These are phyloP conservation scores for Drosophila pectinifera DNA, from an alignment of 1,140 invertebrate species.

Conservation along the genomic window DNA sequence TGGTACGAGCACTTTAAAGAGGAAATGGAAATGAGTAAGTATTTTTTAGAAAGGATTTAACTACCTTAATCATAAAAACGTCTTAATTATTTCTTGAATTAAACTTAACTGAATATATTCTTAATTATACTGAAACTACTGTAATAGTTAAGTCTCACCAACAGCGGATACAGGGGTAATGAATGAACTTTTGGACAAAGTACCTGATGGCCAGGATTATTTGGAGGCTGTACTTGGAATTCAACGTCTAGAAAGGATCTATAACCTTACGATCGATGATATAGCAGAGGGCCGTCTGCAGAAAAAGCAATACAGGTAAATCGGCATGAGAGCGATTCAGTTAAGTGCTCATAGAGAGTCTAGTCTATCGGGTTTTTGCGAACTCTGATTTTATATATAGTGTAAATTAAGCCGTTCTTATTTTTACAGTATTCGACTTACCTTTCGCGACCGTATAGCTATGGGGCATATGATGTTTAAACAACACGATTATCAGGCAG, in stretches of 20 bases:
- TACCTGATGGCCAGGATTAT: constrained; percentile 12
- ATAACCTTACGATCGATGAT: constrained; percentile 11
- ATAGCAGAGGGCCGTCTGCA: constrained; percentile 19
- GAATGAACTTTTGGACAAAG: neutral
- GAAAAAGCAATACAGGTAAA: constrained; percentile 18
- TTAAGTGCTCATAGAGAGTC: neutral
- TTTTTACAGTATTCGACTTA: constrained; percentile 17
- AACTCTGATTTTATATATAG: no score
- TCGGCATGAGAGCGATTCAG: no score
- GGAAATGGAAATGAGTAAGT: neutral
- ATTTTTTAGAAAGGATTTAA: no score
- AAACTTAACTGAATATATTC: no score
- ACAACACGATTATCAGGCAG: constrained; percentile 18
- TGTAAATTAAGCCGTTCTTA: neutral
- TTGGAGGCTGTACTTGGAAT: constrained; percentile 13
- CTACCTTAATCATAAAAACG: no score
- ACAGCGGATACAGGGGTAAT: neutral
- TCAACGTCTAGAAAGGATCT: constrained; percentile 16
- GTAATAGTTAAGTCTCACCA: no score
- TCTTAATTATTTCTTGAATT: no score
- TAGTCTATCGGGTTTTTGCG: no score
- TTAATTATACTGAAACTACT: neutral
- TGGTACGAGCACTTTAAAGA: constrained; percentile 28
- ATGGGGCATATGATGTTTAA: constrained; percentile 41
- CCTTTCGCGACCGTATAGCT: constrained; percentile 33